Evolutionary conservation across 2,888 invertebrate species (phyloP).

Genomic region (Cantharis nigra): DNA sequence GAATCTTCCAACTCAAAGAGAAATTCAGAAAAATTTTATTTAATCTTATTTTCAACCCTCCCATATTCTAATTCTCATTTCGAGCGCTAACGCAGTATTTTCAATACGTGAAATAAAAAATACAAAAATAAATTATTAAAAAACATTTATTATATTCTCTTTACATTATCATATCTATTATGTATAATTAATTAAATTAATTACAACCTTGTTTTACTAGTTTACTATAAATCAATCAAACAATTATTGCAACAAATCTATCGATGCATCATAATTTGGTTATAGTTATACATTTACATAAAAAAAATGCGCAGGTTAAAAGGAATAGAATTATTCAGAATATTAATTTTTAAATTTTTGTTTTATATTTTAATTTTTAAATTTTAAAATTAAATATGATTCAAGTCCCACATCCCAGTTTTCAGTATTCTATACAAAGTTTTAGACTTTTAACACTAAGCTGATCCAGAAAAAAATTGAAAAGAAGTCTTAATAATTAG

Average conservation of each 20-base stretch:
- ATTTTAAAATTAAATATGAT: no score
- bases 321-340: not conserved
- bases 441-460: no score
- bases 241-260: not conserved
- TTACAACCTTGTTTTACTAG: not conserved
- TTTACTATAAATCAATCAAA: not conserved
- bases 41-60: not conserved
- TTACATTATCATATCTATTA: not conserved
- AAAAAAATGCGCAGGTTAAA: not conserved
- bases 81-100: not conserved
- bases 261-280: not conserved
- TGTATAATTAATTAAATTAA: not conserved
- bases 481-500: no score
- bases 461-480: no score
- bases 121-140: not conserved
- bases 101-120: not conserved
- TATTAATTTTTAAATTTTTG: no score
- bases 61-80: not conserved
- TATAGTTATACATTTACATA: not conserved
- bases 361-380: no score
- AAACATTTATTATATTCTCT: not conserved
- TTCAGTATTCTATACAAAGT: no score
- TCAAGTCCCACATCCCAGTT: no score
- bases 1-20: not conserved
- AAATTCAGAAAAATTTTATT: not conserved